These are phyloP conservation scores for Periparus ater DNA, from an alignment of 2,797 vertebrate species.

Conservation along the genomic window DNA sequence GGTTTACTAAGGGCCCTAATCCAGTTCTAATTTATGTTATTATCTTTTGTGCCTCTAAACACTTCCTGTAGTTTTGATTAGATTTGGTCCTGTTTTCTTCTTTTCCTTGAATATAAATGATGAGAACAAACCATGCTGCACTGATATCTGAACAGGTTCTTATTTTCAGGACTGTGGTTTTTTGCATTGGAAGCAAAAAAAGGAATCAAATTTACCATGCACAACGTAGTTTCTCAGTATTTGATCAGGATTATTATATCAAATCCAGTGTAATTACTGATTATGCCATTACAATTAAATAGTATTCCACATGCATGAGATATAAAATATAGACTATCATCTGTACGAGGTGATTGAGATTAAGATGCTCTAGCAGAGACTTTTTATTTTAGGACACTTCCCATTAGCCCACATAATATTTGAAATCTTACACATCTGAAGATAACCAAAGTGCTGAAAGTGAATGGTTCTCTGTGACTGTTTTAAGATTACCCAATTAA, in stretches of 20 bases:
- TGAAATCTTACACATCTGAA: neutral
- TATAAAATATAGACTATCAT: neutral
- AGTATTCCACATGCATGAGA: neutral
- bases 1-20: constrained; percentile 30
- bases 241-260: neutral
- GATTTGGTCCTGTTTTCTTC: neutral
- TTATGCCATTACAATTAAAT: neutral
- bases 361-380: neutral
- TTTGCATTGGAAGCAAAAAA: neutral
- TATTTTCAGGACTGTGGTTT: neutral
- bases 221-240: neutral
- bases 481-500: neutral
- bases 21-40: constrained; percentile 23
- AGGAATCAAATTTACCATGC: neutral
- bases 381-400: neutral
- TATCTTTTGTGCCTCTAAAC: constrained; percentile 36
- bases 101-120: neutral
- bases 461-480: neutral
- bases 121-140: neutral
- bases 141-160: constrained; percentile 16
- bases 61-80: constrained; percentile 57
- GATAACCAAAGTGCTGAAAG: neutral
- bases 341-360: neutral
- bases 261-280: constrained; percentile 4
- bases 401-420: neutral